Conservation (phyloP, 2,113 vertebrate genomes). For the Panthera uncia region DNA sequence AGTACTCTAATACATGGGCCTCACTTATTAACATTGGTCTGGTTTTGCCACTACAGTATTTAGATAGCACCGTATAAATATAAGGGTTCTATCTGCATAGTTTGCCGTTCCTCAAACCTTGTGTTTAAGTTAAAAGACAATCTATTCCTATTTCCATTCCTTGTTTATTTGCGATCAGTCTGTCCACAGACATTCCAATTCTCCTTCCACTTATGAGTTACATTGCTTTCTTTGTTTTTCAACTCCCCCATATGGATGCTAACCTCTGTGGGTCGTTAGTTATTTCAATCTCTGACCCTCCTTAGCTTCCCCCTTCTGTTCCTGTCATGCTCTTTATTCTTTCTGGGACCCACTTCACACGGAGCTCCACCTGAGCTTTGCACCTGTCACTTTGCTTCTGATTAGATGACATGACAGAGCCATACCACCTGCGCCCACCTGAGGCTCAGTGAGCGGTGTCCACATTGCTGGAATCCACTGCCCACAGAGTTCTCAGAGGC, state of each 20-base stretch:
- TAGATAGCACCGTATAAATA: not conserved
- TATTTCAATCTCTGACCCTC: not conserved
- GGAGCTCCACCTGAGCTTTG: not conserved
- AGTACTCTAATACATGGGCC: not conserved
- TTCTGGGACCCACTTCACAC: not conserved
- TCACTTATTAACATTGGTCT: not conserved
- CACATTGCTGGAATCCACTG: no score
- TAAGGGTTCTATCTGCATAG: not conserved
- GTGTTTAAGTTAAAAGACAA: not conserved
- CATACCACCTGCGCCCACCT: no score
- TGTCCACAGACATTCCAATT: not conserved
- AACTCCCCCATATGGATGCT: not conserved
- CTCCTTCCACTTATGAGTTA: not conserved
- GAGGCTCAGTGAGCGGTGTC: not conserved
- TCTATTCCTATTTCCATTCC: not conserved
- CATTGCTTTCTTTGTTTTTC: not conserved
- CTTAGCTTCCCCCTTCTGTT: not conserved
- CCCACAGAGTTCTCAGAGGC: no score
- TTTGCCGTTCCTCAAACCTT: not conserved
- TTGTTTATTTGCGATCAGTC: not conserved
- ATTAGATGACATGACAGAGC: not conserved
- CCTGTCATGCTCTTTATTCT: not conserved
- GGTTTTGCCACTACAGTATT: not conserved
- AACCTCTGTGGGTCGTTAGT: not conserved
- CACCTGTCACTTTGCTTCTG: not conserved